A percentile compares a stretch with the other conserved stretches of the same genome.
phyloP scores from a whole-genome alignment of 2,888 invertebrate species.

The Trichogramma evanescens region DNA sequence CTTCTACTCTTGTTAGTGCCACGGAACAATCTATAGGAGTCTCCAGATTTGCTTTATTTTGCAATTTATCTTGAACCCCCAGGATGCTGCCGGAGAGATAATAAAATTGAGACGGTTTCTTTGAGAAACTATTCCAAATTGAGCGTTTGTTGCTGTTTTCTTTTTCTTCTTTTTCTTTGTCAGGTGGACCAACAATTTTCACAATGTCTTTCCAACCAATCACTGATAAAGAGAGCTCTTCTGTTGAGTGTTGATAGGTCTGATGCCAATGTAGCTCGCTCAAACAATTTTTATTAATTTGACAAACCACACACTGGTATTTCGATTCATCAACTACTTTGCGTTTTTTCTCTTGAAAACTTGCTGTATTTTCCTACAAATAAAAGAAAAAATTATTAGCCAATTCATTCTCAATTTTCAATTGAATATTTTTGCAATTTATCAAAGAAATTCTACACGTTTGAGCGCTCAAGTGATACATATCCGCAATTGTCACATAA shows the following conservation, averaged over 20 bases:
- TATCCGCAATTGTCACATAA: too few species aligned
- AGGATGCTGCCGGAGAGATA: slow-evolving; percentile 20
- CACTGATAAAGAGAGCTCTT: slow-evolving; percentile 33
- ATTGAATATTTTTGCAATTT: too few species aligned
- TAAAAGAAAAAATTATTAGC: background rate
- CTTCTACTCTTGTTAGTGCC: background rate
- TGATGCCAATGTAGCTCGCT: slow-evolving; percentile 34
- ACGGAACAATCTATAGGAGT: slow-evolving; percentile 16
- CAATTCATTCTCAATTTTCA: background rate
- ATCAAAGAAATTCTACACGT: too few species aligned
- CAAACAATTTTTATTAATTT: slow-evolving; percentile 25
- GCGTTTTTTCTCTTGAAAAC: slow-evolving; percentile 10
- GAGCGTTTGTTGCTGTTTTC: slow-evolving; percentile 16
- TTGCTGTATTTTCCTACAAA: slow-evolving; percentile 15
- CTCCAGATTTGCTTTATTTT: slow-evolving; percentile 6
- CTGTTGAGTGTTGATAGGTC: slow-evolving; percentile 28
- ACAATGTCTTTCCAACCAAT: slow-evolving; percentile 29
- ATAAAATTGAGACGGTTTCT: slow-evolving; percentile 20
- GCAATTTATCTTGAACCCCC: slow-evolving; percentile 10
- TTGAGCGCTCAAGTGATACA: too few species aligned
- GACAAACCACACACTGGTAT: slow-evolving; percentile 35
- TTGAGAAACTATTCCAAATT: slow-evolving; percentile 18
- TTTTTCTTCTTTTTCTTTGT: slow-evolving; percentile 3
- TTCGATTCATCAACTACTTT: slow-evolving; percentile 10
- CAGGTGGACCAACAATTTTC: slow-evolving; percentile 15